Base-by-base conservation (phyloP, 2,797 vertebrate species). In the Sebastes itinus region DNA sequence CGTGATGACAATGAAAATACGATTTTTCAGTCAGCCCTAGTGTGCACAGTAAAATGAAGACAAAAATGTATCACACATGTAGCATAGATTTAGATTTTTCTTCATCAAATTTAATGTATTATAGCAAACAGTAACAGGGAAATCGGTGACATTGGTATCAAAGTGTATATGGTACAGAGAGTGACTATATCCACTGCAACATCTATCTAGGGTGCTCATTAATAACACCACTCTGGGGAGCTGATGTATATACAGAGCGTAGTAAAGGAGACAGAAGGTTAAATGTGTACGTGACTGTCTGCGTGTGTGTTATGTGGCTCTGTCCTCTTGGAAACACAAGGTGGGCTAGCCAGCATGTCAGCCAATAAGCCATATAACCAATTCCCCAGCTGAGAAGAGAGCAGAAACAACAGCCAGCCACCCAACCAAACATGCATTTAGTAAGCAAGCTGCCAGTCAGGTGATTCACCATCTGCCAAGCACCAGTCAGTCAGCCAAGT, bases 301-400 rank as follows among this genome's bases (percentile, higher is more conserved):
- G 46, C 49, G 27, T 66, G 33, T 77, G 49, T 78, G 60, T 58
- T 77, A 61, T 73, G 38, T 80, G 75, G 20, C 42, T 85, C 5
- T 58, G 71, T 86, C 73, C 80, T 77, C 86, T 33, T 89, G 61
- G 82, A 82, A 90, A 85, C 92, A 89, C 82, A 91, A 88, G 86
- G 87, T 82, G 67, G 69, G 61, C 49, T 54, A 89, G 60, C 28
- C 65, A 68, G 67, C 60, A 69, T 87, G 74, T 77, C 83, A 84
- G 78, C 68, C 80, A 79, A 67, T 80, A 80, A 80, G 62, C 76
- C 76, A 16, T 78, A 74, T 54, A 86, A 61, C 54, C 66, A 74
- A 83, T 86, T 88, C 88, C 79, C 81, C 28, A 42, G 86, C 63
- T 10, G 62, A 56, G 64, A 62, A 68, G 52, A 76, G 56, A 81